A percentile compares a stretch with the other conserved stretches of the same genome.
These are phyloP conservation scores for Sternotherus odoratus DNA, from an alignment of 2,797 vertebrate genomes.

Conservation along the genomic window DNA sequence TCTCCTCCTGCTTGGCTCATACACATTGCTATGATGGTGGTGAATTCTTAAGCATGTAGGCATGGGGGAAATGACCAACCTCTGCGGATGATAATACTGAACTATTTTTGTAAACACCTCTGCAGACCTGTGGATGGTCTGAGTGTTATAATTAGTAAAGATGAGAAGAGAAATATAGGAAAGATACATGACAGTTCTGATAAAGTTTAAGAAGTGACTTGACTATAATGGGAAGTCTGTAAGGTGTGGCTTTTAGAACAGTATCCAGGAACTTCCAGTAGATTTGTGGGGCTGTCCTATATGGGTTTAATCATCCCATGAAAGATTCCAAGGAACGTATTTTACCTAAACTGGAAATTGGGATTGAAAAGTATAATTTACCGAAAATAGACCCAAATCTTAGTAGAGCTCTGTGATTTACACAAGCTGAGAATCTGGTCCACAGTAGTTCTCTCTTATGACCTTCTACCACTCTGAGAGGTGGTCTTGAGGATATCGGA, in stretches of 20 bases:
- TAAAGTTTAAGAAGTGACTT: not conserved
- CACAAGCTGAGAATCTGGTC: not conserved
- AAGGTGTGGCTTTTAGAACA: not conserved
- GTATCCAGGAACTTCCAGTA: not conserved
- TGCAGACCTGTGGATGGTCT: not conserved
- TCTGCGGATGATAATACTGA: not conserved
- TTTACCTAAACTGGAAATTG: not conserved
- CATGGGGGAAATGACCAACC: not conserved
- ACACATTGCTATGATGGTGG: not conserved
- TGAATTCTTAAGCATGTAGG: not conserved
- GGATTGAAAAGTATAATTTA: not conserved
- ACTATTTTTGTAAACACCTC: not conserved
- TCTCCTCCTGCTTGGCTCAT: not conserved
- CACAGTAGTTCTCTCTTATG: not conserved
- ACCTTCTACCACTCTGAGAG: not conserved
- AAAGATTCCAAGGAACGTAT: not conserved
- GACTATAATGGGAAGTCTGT: not conserved
- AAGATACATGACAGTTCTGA: accelerated
- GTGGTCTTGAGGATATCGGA: not conserved
- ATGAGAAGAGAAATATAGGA: accelerated
- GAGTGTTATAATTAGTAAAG: not conserved
- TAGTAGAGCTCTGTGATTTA: not conserved
- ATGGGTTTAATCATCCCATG: not conserved
- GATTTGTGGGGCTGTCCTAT: not conserved
- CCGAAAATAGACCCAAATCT: not conserved